phyloP scores from a whole-genome alignment of 2,888 invertebrate genomes.

The Eudemis profundana region DNA sequence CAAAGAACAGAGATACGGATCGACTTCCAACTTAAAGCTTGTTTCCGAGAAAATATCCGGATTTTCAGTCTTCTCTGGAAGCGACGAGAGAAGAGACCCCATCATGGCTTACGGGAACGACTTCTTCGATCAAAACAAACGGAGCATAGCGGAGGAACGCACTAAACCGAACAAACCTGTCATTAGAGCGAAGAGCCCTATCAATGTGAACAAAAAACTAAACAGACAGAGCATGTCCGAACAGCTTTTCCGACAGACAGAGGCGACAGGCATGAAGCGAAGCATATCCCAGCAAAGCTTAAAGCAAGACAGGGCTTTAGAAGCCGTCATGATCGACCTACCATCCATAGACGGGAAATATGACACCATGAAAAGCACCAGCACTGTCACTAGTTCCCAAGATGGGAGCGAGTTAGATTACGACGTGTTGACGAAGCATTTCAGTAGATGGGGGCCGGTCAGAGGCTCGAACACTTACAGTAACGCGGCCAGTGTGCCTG shows the following conservation, averaged over 20 bases:
- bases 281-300: slow-evolving; percentile 75
- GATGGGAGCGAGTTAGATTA: slow-evolving; percentile 55
- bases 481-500: slow-evolving; percentile 61
- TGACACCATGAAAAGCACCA: slow-evolving; percentile 61
- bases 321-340: slow-evolving; percentile 76
- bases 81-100: slow-evolving; percentile 66
- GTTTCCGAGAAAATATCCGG: slow-evolving; percentile 79
- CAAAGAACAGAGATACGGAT: slow-evolving; percentile 69
- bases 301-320: slow-evolving; percentile 73
- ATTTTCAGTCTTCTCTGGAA: slow-evolving; percentile 71
- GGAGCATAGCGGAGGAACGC: slow-evolving; percentile 59
- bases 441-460: slow-evolving; percentile 80
- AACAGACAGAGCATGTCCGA: slow-evolving; percentile 73
- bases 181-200: slow-evolving; percentile 30
- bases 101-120: slow-evolving; percentile 75
- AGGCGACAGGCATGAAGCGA: slow-evolving; percentile 59
- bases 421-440: slow-evolving; percentile 52
- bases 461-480: slow-evolving; percentile 83
- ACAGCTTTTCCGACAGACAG: slow-evolving; percentile 57
- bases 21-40: slow-evolving; percentile 74
- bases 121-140: slow-evolving; percentile 44
- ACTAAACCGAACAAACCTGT: slow-evolving; percentile 53
- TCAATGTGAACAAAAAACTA: slow-evolving; percentile 52
- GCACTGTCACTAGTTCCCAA: slow-evolving; percentile 56
- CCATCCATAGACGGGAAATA: slow-evolving; percentile 65